Evolutionary conservation across 2,888 invertebrate genomes (phyloP).

Genomic region (Lycocerus yunnanus): DNA sequence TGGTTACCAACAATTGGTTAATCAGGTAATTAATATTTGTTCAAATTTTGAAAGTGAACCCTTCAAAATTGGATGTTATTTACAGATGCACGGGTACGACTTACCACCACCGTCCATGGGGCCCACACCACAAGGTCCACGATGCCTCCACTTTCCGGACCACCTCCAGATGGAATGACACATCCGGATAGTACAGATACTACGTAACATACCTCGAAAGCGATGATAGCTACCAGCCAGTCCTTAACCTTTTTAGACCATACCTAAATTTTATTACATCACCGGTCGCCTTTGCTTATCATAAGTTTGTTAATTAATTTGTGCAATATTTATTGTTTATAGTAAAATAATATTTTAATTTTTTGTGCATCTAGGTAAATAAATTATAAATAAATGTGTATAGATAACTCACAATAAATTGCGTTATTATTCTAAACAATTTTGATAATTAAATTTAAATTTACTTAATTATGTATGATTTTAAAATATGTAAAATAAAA

Average conservation of each 20-base stretch:
- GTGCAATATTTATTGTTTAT: slow-evolving; percentile 27
- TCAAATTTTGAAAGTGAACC: background rate
- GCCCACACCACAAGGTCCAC: slow-evolving; percentile 59
- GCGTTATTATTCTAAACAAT: slow-evolving; percentile 2
- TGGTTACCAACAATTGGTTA: slow-evolving; percentile 95
- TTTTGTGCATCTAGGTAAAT: slow-evolving; percentile 3
- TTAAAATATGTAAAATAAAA: slow-evolving; percentile 3
- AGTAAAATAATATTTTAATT: slow-evolving; percentile 3
- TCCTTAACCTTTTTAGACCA: slow-evolving; percentile 60
- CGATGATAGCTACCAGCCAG: slow-evolving; percentile 79
- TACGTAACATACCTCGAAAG: slow-evolving; percentile 93
- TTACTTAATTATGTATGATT: background rate
- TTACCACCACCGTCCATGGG: slow-evolving; percentile 60
- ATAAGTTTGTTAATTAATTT: slow-evolving; percentile 12
- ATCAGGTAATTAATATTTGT: slow-evolving; percentile 70
- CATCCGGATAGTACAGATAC: slow-evolving; percentile 83
- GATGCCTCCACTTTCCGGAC: slow-evolving; percentile 61
- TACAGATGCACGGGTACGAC: slow-evolving; percentile 91
- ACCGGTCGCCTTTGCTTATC: slow-evolving; percentile 29
- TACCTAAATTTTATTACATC: slow-evolving; percentile 21
- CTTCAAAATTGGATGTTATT: slow-evolving; percentile 33
- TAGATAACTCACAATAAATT: slow-evolving; percentile 2
- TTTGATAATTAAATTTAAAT: background rate
- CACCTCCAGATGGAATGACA: slow-evolving; percentile 66
- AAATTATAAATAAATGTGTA: background rate